These are phyloP conservation scores for Caenorhabditis sp. DNA, from an alignment of 2,888 invertebrate genomes.

Conservation along the genomic window DNA sequence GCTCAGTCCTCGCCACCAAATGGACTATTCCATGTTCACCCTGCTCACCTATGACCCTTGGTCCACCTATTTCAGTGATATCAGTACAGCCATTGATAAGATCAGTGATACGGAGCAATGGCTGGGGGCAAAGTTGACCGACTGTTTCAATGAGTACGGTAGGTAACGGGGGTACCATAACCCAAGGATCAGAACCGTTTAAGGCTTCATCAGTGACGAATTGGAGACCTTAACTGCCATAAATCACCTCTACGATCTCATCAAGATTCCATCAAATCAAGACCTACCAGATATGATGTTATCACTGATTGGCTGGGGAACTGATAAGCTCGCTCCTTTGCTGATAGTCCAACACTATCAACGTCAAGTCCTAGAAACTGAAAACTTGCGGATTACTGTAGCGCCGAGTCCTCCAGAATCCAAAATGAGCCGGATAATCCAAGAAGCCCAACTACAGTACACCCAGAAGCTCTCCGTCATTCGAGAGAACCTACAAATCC, in stretches of 20 bases:
- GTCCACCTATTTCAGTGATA: neutral
- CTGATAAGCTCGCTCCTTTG: neutral
- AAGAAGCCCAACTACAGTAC: neutral
- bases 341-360: neutral
- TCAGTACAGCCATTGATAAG: neutral
- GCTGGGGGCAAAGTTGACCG: neutral
- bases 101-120: neutral
- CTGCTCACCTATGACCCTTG: constrained; percentile 4
- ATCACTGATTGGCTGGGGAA: neutral
- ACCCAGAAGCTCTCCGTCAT: neutral
- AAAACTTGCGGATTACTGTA: neutral
- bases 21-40: constrained; percentile 15
- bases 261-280: neutral
- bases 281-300: neutral
- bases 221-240: constrained; percentile 7
- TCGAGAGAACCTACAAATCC: neutral
- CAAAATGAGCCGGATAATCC: neutral
- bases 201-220: constrained; percentile 2
- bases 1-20: neutral
- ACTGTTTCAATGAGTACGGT: constrained; percentile 15
- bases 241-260: constrained; percentile 1
- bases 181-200: neutral
- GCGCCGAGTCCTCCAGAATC: no score
- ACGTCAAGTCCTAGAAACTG: neutral
- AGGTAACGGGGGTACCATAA: no score